Evolutionary conservation across 2,888 invertebrate genomes (phyloP).

Genomic region (Patella caerulea): DNA sequence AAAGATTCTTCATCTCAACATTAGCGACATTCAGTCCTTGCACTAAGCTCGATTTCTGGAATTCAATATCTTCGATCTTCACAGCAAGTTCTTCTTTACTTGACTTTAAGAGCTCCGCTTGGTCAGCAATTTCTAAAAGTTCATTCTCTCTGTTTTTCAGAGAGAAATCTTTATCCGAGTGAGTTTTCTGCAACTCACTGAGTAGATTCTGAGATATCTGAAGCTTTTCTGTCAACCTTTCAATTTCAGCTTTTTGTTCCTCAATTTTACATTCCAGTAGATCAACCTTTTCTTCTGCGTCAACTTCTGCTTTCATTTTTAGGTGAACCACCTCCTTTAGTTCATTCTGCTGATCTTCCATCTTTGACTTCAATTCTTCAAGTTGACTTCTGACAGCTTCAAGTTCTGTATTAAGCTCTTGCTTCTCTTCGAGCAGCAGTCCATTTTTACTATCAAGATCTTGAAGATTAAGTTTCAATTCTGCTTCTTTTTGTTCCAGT

Average conservation of each 20-base stretch:
- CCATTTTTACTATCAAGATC: neutral
- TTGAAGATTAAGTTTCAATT: neutral
- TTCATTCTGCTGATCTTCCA: slow-evolving; percentile 19
- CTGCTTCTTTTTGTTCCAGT: neutral
- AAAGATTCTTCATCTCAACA: slow-evolving; percentile 18
- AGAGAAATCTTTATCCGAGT: neutral
- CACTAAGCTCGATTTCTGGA: slow-evolving; percentile 5
- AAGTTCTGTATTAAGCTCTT: slow-evolving; percentile 30
- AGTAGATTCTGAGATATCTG: slow-evolving; percentile 17
- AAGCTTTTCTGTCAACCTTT: slow-evolving; percentile 32
- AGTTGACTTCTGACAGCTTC: slow-evolving; percentile 18
- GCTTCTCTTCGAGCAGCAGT: slow-evolving; percentile 22
- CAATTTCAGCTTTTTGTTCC: slow-evolving; percentile 24
- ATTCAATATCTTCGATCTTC: slow-evolving; percentile 11
- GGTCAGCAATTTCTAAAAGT: neutral
- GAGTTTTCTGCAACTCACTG: neutral
- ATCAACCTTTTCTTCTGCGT: slow-evolving; percentile 23
- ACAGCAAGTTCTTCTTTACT: slow-evolving; percentile 21
- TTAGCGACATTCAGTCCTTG: slow-evolving; percentile 13
- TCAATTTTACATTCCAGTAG: slow-evolving; percentile 27
- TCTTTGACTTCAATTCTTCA: slow-evolving; percentile 22
- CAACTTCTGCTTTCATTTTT: slow-evolving; percentile 16
- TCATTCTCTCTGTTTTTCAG: neutral
- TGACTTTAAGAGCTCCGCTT: neutral
- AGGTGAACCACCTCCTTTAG: slow-evolving; percentile 11